phyloP scores from a whole-genome alignment of 2,797 vertebrate genomes.

The Tapera naevia region DNA sequence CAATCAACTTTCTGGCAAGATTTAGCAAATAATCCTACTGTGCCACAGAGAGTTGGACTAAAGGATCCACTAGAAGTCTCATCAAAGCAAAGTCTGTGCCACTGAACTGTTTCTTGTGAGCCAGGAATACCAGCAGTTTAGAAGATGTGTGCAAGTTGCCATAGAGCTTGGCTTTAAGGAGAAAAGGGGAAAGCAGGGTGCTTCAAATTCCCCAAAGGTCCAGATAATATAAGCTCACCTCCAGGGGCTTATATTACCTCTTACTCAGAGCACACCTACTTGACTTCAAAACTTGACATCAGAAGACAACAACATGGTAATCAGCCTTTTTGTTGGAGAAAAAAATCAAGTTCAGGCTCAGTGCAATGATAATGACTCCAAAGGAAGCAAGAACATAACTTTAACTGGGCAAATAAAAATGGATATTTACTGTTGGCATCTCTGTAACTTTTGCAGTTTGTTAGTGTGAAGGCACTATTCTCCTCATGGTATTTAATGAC shows the following conservation, averaged over 20 bases:
- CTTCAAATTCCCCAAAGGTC: neutral
- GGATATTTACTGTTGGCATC: neutral
- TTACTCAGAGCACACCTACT: neutral
- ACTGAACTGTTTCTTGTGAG: neutral
- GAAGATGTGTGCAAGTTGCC: neutral
- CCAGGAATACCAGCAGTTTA: neutral
- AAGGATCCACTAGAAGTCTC: neutral
- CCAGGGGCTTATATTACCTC: neutral
- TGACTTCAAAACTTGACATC: neutral
- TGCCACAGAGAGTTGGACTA: neutral
- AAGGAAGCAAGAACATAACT: neutral
- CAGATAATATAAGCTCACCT: neutral
- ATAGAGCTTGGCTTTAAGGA: neutral
- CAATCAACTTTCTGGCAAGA: neutral
- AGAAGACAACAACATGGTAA: neutral
- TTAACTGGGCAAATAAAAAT: neutral
- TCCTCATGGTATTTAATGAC: neutral
- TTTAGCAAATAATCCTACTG: neutral
- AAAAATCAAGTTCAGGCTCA: neutral
- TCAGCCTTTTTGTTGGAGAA: neutral
- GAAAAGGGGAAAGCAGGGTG: neutral
- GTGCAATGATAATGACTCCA: neutral
- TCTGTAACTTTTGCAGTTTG: neutral
- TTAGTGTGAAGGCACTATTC: neutral
- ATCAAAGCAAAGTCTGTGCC: neutral